Evolutionary conservation across 2,113 vertebrate species (phyloP).

Genomic region (Vombatus ursinus): DNA sequence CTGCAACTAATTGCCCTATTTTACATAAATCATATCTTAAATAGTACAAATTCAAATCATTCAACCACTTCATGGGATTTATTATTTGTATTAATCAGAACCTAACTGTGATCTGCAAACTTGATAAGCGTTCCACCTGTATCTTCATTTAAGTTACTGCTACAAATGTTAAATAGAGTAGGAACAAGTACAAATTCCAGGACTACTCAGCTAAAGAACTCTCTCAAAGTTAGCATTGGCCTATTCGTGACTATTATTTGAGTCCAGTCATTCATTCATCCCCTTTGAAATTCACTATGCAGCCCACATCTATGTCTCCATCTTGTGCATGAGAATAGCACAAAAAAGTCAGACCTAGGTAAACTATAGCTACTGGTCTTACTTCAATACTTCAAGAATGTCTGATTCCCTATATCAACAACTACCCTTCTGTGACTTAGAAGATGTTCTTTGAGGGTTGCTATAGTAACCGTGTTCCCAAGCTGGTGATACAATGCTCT

Average conservation of each 20-base stretch:
- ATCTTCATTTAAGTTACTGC: background rate
- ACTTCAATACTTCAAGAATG: background rate
- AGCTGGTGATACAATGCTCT: background rate
- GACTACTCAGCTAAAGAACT: background rate
- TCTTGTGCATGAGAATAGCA: background rate
- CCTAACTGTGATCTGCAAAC: background rate
- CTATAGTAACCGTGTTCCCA: background rate
- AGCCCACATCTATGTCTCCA: background rate
- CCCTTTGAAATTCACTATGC: background rate
- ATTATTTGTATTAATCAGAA: background rate
- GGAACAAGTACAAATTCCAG: background rate
- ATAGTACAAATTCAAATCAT: background rate
- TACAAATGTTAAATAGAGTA: background rate
- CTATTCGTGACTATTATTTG: background rate
- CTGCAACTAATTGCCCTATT: background rate
- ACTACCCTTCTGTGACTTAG: background rate
- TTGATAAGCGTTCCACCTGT: background rate
- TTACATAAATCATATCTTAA: background rate
- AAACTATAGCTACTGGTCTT: background rate
- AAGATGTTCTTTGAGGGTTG: background rate
- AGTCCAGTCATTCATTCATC: background rate
- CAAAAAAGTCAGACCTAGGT: background rate
- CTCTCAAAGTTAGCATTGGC: background rate
- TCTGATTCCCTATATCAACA: background rate
- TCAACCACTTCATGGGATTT: background rate